Base-by-base conservation (phyloP, 2,888 invertebrate species). In the Cyaniris semiargus region DNA sequence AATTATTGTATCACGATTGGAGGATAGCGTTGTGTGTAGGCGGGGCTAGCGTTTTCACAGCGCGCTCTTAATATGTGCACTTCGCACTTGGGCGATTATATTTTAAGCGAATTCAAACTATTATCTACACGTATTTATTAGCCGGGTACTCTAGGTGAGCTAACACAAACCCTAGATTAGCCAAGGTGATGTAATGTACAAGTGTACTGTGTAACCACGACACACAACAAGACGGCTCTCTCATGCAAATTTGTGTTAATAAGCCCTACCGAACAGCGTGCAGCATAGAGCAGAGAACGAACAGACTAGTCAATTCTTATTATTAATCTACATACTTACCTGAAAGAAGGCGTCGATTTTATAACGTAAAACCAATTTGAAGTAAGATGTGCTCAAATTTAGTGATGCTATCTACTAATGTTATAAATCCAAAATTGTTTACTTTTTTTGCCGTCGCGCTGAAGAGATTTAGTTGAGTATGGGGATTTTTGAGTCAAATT, bases 211-310 rank as follows among this genome's bases (percentile, higher is more conserved):
- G 60, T 60, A 60, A 60, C 23, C 60, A 27, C 21, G n/a, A n/a
- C n/a, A n/a, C n/a, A n/a, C n/a, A n/a, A n/a, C n/a, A 27, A 60
- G 21, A 27, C 60, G n/a, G 34, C 71, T 21, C 72, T 4, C 72
- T 72, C 72, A 44, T 72, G 72, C 27, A 72, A 72, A 72, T 72
- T 72, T 27, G 48, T 44, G 38, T 21, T 72, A 72, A 72, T 72
- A 15, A 72, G 72, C 38, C 1, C 72, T 44, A 48, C 48, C 34
- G 34, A 10, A 13, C 13, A 23, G 23, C 60, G 60, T 60, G 60
- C 60, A 60, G 23, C 60, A 60, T 13, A 60, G 60, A 60, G 23
- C 60, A 23, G 4, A 1, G 58, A n/a, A 23, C 23, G 60, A 23
- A 23, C 60, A 60, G 60, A 23, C 23, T 18, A 60, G 60, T 23